These are phyloP conservation scores for Drosophila willistoni DNA, from an alignment of 1,140 invertebrate species.

Conservation along the genomic window DNA sequence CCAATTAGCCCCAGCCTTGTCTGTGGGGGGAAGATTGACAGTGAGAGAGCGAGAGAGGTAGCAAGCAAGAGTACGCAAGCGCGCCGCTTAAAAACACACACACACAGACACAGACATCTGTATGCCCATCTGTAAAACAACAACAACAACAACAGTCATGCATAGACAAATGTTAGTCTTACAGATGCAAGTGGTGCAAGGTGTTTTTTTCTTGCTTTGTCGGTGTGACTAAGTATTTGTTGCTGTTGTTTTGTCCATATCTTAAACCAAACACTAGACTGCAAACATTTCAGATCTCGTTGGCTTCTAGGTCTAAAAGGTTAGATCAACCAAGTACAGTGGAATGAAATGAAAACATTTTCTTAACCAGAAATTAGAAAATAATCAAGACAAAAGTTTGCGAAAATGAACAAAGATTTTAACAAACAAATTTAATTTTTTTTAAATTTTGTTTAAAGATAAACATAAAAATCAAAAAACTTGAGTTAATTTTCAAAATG, in stretches of 20 bases:
- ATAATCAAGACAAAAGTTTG: too few relatives aligned
- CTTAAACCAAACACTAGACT: conserved; percentile 46
- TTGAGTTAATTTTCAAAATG: too few relatives aligned
- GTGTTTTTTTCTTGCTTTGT: conserved; percentile 53
- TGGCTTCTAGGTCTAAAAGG: not conserved
- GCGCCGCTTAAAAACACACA: conserved; percentile 37
- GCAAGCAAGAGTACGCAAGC: conserved; percentile 40
- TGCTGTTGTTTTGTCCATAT: conserved; percentile 18
- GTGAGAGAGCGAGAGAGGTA: conserved; percentile 14
- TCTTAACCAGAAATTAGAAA: too few relatives aligned
- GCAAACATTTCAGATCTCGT: not conserved
- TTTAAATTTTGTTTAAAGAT: too few relatives aligned
- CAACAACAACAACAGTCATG: conserved; percentile 22
- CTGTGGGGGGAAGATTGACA: conserved; percentile 10
- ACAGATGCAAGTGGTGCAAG: conserved; percentile 66
- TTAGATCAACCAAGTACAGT: not conserved
- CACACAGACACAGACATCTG: conserved; percentile 25
- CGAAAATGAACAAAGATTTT: too few relatives aligned
- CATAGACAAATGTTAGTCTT: conserved; percentile 47
- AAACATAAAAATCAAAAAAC: too few relatives aligned
- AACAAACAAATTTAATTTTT: too few relatives aligned
- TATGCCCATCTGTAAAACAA: not conserved
- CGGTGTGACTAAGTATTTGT: not conserved
- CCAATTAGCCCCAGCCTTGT: conserved; percentile 48
- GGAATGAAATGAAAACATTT: too few relatives aligned